Evolutionary conservation across 2,888 invertebrate genomes (phyloP), one percentile per base, ranked within the genome.

Genomic region (Sialis fuliginosa): DNA sequence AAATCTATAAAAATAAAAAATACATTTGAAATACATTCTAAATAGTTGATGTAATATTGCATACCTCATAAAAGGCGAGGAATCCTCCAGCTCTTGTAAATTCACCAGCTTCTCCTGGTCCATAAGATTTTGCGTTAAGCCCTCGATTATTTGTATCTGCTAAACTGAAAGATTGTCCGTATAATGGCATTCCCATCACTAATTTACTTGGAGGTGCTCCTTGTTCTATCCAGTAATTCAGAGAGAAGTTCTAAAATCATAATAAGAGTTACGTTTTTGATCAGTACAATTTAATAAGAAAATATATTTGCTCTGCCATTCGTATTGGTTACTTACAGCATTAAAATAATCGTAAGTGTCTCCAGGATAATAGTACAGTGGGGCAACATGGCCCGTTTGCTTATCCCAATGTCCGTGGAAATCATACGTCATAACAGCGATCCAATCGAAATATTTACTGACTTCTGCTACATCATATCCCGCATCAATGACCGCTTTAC

Each of bases 341-440:
- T 83, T 86, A 57, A 79, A 78, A 50, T 74, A 72, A 52, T 77
- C 75, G 52, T 74, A 74, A 6, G 67, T 63, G 54, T 79, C 77
- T 47, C 72, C 75, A 6, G 75, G 75, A 49, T 75, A 72, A 54
- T 74, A 70, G 54, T 78, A 80, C 31, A 86, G 62, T 1, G 85
- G 84, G 3, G 85, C 75, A 10, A 86, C 75, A 57, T 84, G 85
- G 1, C 81, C 79, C 0, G 85, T 85, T 57, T 75, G 74, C 55
- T 76, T 78, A 56, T 79, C 79, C 69, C 81, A 78, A 48, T 81
- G 75, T 1, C 82, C 81, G 56, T 85, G 82, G 65, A 78, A 85
- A 61, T 87, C 87, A 59, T 87, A 88, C 0, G 84, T 79, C 73
- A 87, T 86, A 13, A 87, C 77, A 1, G 83, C 75, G 43, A 88